These are phyloP conservation scores for Cheilosia scutellata DNA, from an alignment of 2,888 invertebrate species.

Conservation along the genomic window DNA sequence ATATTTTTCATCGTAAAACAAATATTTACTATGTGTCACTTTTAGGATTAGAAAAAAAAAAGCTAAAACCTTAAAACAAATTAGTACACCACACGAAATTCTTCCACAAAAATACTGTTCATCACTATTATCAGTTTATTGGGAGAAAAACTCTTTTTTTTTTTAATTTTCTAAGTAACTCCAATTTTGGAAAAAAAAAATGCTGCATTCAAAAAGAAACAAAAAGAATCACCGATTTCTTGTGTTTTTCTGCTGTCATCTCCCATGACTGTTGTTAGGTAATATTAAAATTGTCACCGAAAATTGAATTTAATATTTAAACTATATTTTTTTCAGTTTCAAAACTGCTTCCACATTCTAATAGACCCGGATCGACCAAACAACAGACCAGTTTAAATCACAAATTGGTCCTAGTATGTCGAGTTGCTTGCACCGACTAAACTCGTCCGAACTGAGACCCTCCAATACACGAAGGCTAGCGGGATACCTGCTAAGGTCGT, in stretches of 20 bases:
- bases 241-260: constrained; percentile 43
- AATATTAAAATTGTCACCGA: neutral
- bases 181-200: neutral
- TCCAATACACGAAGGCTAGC: constrained; percentile 40
- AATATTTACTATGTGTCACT: too few relatives aligned
- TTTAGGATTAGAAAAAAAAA: too few relatives aligned
- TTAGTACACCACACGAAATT: too few relatives aligned
- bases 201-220: neutral
- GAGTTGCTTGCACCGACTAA: constrained; percentile 57
- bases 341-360: constrained; percentile 45
- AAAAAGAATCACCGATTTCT: constrained; percentile 53
- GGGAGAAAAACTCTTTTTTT: too few relatives aligned
- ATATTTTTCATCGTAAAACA: too few relatives aligned
- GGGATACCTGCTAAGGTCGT: constrained; percentile 21
- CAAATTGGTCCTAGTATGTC: constrained; percentile 35
- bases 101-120: neutral
- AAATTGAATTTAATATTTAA: constrained; percentile 5
- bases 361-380: neutral
- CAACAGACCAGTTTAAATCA: constrained; percentile 5
- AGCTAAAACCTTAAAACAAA: too few relatives aligned
- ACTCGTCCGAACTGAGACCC: constrained; percentile 16
- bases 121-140: neutral
- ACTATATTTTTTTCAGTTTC: neutral
- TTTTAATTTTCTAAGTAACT: too few relatives aligned
- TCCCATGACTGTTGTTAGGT: constrained; percentile 38